Evolutionary conservation across 2,113 vertebrate genomes (phyloP).

Genomic region (Lota lota): DNA sequence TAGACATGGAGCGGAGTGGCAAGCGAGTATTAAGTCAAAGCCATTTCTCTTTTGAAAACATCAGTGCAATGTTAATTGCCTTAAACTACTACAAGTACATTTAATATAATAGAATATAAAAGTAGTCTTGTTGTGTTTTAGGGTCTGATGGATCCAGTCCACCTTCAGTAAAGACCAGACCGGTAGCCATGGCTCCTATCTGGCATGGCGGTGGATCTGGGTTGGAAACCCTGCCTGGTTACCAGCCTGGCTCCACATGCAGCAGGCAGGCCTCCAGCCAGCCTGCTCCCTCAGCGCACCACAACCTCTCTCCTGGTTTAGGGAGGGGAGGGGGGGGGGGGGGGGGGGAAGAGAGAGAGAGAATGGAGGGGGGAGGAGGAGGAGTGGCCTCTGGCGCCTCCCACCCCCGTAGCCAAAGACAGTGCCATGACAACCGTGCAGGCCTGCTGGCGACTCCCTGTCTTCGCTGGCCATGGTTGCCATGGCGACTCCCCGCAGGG

Average conservation of each 20-base stretch:
- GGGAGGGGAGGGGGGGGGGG: constrained; percentile 58
- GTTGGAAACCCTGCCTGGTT: constrained; percentile 58
- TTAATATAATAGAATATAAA: too few species aligned
- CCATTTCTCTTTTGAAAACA: too few species aligned
- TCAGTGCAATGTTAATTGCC: neutral
- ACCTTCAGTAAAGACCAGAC: too few species aligned
- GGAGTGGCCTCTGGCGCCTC: constrained; percentile 60
- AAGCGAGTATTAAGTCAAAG: too few species aligned
- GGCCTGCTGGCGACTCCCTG: constrained; percentile 76
- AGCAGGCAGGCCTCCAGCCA: constrained; percentile 45
- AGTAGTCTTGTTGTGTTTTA: neutral
- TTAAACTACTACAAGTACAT: neutral
- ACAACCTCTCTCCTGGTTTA: constrained; percentile 53
- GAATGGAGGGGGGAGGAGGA: constrained; percentile 44
- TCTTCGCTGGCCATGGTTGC: constrained; percentile 75
- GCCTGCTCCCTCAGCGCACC: constrained; percentile 33
- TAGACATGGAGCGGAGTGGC: too few species aligned
- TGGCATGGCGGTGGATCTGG: constrained; percentile 15
- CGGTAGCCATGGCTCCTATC: constrained; percentile 17
- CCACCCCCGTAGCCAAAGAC: constrained; percentile 64
- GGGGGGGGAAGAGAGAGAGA: too few species aligned
- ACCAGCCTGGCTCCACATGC: constrained; percentile 56
- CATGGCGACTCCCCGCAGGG: constrained; percentile 74
- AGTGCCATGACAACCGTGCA: constrained; percentile 76
- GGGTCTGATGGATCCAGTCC: neutral